Conservation (phyloP, 1,140 invertebrate genomes). For the Cotesia chilonis region DNA sequence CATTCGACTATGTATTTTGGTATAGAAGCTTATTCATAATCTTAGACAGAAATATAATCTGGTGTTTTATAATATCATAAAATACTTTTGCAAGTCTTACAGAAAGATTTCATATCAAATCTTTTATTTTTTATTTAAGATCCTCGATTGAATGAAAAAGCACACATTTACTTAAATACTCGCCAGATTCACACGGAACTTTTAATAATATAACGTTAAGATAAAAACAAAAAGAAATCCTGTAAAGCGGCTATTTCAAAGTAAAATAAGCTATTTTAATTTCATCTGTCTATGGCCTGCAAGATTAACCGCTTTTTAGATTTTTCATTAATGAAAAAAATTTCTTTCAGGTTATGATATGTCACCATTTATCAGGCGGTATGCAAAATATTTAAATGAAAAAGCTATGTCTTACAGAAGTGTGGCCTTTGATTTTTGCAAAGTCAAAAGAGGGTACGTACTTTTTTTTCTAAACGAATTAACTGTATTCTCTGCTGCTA, state of each 20-base stretch:
- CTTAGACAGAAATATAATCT: too few relatives aligned
- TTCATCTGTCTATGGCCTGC: constrained; percentile 1
- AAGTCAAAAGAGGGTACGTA: constrained; percentile 96
- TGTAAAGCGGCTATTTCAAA: constrained; percentile 27
- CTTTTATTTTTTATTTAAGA: too few relatives aligned
- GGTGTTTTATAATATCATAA: too few relatives aligned
- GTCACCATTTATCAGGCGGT: constrained; percentile 98
- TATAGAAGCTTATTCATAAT: too few relatives aligned
- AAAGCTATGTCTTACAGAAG: constrained; percentile 97
- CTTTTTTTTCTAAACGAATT: neutral
- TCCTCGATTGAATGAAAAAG: too few relatives aligned
- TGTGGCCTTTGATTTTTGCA: constrained; percentile 99
- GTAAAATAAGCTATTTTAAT: constrained; percentile 23
- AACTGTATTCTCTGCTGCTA: constrained; percentile 4
- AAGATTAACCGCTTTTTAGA: neutral
- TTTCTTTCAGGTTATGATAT: constrained; percentile 92
- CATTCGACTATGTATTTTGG: too few relatives aligned
- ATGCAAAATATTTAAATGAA: constrained; percentile 99
- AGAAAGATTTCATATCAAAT: too few relatives aligned
- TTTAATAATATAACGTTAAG: too few relatives aligned
- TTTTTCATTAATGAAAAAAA: constrained; percentile 30
- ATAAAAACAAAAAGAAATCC: too few relatives aligned
- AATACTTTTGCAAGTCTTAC: too few relatives aligned
- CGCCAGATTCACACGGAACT: too few relatives aligned
- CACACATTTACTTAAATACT: too few relatives aligned